phyloP scores from a whole-genome alignment of 2,888 invertebrate species.

The Pollenia angustigena region DNA sequence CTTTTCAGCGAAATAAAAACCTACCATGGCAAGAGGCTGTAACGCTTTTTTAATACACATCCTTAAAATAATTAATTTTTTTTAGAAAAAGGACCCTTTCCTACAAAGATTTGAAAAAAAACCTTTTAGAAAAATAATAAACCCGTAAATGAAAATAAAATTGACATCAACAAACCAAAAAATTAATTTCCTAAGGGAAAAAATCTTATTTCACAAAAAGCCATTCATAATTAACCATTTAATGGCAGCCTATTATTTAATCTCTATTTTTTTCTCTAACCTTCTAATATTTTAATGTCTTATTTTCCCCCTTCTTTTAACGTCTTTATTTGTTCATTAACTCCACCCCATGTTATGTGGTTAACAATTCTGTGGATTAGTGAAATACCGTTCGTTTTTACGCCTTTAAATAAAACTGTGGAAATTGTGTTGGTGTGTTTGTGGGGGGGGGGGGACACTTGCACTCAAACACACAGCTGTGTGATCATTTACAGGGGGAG shows the following conservation, averaged over 20 bases:
- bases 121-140: too few relatives aligned
- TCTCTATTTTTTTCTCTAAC: constrained; percentile 10
- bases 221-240: constrained; percentile 13
- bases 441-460: background rate
- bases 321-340: background rate
- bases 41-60: too few relatives aligned
- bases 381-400: constrained; percentile 20
- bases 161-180: too few relatives aligned
- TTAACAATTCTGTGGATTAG: constrained; percentile 31
- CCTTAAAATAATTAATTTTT: too few relatives aligned
- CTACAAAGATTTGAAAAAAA: too few relatives aligned
- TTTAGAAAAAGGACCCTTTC: too few relatives aligned
- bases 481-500: constrained; percentile 36
- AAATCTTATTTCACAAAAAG: background rate
- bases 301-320: constrained; percentile 18
- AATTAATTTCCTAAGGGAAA: background rate
- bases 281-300: background rate
- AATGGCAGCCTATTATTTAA: constrained; percentile 10
- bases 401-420: constrained; percentile 14
- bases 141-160: too few relatives aligned
- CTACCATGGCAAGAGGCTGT: too few relatives aligned
- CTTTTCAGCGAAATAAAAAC: too few relatives aligned
- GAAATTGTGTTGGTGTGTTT: background rate
- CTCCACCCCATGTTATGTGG: constrained; percentile 9
- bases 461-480: constrained; percentile 4